A percentile compares a stretch with the other conserved stretches of the same genome.
phyloP scores from a whole-genome alignment of 2,797 vertebrate genomes.

The Uromys caudimaculatus region DNA sequence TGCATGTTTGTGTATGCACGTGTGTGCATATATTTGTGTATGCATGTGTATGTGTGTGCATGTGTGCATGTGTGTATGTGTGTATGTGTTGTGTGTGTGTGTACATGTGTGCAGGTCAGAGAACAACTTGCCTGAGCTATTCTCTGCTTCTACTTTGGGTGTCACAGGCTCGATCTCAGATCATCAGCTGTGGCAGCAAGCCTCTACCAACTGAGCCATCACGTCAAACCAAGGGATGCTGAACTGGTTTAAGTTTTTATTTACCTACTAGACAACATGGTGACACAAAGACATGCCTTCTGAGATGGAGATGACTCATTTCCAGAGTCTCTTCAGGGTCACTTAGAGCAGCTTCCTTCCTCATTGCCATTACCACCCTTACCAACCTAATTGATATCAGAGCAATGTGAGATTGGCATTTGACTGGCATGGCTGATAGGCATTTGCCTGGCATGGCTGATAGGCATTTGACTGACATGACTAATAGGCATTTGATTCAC shows the following conservation, averaged over 20 bases:
- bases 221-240: background rate
- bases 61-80: background rate
- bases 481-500: background rate
- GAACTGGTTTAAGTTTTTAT: slow-evolving; percentile 57
- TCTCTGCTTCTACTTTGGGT: background rate
- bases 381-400: background rate
- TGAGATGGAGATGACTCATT: slow-evolving; percentile 13
- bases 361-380: background rate
- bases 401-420: background rate
- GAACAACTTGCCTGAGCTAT: background rate
- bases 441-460: background rate
- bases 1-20: too few relatives aligned
- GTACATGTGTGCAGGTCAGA: background rate
- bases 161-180: background rate
- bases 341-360: background rate
- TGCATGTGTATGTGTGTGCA: too few relatives aligned
- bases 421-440: background rate
- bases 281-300: slow-evolving; percentile 44
- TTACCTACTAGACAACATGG: slow-evolving; percentile 45
- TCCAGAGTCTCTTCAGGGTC: slow-evolving; percentile 28
- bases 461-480: background rate
- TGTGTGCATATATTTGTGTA: too few relatives aligned
- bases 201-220: background rate
- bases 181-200: background rate
- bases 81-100: background rate